Percentiles rank a stretch among this genome's conserved stretches.
Evolutionary conservation across 2,888 invertebrate species (phyloP).

Genomic region (Agriopis marginaria): DNA sequence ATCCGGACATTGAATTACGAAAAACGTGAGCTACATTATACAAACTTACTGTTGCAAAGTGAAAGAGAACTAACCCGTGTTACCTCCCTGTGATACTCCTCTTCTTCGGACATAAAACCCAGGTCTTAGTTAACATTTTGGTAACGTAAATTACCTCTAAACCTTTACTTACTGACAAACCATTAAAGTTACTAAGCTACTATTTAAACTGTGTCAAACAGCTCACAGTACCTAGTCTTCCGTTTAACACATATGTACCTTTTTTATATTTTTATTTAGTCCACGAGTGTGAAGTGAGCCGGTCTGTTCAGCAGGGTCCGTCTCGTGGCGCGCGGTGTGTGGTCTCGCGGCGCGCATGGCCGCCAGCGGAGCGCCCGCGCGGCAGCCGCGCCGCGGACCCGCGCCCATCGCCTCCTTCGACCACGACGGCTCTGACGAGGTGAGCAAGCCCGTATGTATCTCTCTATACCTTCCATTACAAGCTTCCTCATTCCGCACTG

Average conservation of each 20-base stretch:
- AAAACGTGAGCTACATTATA: background rate
- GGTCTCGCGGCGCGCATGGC: conserved; percentile 53
- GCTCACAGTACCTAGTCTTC: too few relatives aligned
- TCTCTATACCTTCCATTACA: conserved; percentile 45
- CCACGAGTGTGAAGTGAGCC: background rate
- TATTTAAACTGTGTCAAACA: too few relatives aligned
- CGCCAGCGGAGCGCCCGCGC: conserved; percentile 63
- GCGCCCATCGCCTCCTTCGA: conserved; percentile 98
- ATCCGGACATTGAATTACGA: background rate
- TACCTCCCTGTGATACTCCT: too few relatives aligned
- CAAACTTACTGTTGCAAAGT: background rate
- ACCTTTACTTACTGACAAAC: too few relatives aligned
- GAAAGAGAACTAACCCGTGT: background rate
- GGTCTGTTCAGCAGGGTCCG: background rate
- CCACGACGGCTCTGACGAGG: conserved; percentile 93
- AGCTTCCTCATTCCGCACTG: background rate
- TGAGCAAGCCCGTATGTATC: conserved; percentile 87
- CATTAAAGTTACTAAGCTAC: too few relatives aligned
- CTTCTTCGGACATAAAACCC: too few relatives aligned
- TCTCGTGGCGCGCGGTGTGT: conserved; percentile 9
- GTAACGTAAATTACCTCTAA: too few relatives aligned
- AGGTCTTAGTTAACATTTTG: too few relatives aligned
- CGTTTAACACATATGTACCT: too few relatives aligned
- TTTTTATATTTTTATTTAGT: too few relatives aligned
- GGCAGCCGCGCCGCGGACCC: conserved; percentile 94